Evolutionary conservation across 1,140 invertebrate genomes (phyloP).

Genomic region (Coenobita brevimanus): DNA sequence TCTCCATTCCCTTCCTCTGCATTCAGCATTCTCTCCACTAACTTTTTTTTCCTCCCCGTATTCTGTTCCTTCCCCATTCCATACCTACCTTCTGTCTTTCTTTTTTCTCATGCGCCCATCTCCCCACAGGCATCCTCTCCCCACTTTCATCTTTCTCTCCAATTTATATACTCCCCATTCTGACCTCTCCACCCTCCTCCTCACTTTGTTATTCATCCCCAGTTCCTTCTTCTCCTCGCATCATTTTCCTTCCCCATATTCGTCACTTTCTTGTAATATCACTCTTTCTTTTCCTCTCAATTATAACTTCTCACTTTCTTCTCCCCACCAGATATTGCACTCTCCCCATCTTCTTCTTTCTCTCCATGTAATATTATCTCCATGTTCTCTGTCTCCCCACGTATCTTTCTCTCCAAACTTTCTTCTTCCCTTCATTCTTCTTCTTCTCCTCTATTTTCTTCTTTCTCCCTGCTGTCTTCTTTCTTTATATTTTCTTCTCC

Average conservation of each 20-base stretch:
- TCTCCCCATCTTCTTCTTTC: background rate
- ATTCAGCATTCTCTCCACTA: background rate
- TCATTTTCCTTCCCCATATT: background rate
- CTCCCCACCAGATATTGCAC: background rate
- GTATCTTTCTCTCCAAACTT: background rate
- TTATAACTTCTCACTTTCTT: slow-evolving; percentile 3
- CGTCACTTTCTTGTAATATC: no score
- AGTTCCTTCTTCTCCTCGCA: background rate
- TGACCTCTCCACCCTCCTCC: background rate
- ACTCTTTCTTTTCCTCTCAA: slow-evolving; percentile 1
- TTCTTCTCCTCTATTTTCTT: background rate
- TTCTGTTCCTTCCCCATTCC: background rate
- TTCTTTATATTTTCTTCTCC: background rate
- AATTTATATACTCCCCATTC: background rate
- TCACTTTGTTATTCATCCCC: slow-evolving; percentile 1
- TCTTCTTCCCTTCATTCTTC: background rate
- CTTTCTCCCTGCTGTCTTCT: background rate
- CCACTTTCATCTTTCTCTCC: background rate
- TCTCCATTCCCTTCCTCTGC: background rate
- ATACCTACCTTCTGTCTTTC: background rate
- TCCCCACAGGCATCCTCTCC: background rate
- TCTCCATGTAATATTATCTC: background rate
- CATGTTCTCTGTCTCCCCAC: background rate
- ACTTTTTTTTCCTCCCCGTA: background rate
- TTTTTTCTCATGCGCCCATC: background rate